Evolutionary conservation across 2,797 vertebrate species (phyloP), one percentile per base, ranked within the genome.

Genomic region (Tenualosa thibaudeaui): DNA sequence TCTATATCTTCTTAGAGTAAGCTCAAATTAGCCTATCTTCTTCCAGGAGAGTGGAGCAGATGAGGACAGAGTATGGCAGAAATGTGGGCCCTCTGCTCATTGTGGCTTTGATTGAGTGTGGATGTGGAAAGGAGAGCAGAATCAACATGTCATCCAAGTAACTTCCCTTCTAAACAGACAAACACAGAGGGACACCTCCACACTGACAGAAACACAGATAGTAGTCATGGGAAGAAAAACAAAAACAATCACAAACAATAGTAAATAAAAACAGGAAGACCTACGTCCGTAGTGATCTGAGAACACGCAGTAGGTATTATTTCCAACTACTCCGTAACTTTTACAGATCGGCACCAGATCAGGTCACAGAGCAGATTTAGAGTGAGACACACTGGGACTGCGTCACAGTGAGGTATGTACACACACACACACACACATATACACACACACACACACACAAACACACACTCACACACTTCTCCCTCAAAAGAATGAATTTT

Each of bases 121-220:
- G 84, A 89, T 83, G 88, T 85, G 87, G 89, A 88, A 89, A 88
- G 84, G 90, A 86, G 86, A 71, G 54, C 86, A 85, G 85, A 83
- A 71, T 82, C 31, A 83, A 86, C 81, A 88, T 85, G 87, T 86
- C 82, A 86, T 86, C 71, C 71, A 83, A 54, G 43, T 83, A 88
- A 88, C 88, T 86, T 83, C 86, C 86, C 82, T 84, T 89, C 60
- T 83, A 84, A 68, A 90, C 87, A 88, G 62, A 85, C 22, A 84
- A 50, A 84, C n/a, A 53, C 40, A 84, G 50, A 86, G 56, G 87
- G 83, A 89, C 78, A 87, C 85, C 68, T 82, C 87, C 88, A 91
- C 87, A 89, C 87, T 54, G 85, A 89, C 87, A 90, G 86, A 89
- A 91, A 83, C 87, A 87, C 86, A 85, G 75, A 83, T 3, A 88